phyloP scores from a whole-genome alignment of 1,140 invertebrate genomes.

The Musca domestica region DNA sequence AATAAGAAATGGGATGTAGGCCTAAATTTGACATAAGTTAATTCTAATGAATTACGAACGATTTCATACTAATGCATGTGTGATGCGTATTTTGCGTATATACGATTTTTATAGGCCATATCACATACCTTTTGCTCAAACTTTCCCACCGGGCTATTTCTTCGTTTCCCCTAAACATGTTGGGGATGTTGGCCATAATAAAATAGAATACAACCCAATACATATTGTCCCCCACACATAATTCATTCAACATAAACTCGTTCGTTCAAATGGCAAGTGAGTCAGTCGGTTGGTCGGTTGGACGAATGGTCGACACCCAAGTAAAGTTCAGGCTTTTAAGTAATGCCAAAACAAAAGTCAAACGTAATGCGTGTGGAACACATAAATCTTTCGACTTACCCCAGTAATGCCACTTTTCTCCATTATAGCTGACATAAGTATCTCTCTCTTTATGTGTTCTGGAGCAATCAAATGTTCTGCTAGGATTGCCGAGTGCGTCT shows the following conservation, averaged over 20 bases:
- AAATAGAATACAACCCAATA: no score
- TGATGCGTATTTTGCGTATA: no score
- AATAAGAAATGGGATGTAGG: no score
- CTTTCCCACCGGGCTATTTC: no score
- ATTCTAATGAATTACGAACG: conserved; percentile 10
- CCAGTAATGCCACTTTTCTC: neutral
- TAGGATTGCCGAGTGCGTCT: neutral
- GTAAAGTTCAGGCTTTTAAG: neutral
- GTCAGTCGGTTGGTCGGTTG: neutral
- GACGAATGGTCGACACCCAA: neutral
- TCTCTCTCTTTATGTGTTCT: neutral
- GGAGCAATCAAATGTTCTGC: no score
- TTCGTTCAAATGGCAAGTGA: neutral
- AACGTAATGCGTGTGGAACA: conserved; percentile 3
- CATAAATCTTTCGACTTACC: conserved; percentile 2
- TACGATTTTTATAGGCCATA: no score
- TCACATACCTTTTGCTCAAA: no score
- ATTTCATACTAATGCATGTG: neutral
- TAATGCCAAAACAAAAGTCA: conserved; percentile 4
- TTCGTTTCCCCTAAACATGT: no score
- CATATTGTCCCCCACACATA: no score
- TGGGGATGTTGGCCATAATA: no score
- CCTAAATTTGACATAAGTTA: neutral
- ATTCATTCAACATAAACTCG: neutral
- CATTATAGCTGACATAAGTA: neutral